Conservation (phyloP, 2,888 invertebrate genomes). For the Polia nebulosa region DNA sequence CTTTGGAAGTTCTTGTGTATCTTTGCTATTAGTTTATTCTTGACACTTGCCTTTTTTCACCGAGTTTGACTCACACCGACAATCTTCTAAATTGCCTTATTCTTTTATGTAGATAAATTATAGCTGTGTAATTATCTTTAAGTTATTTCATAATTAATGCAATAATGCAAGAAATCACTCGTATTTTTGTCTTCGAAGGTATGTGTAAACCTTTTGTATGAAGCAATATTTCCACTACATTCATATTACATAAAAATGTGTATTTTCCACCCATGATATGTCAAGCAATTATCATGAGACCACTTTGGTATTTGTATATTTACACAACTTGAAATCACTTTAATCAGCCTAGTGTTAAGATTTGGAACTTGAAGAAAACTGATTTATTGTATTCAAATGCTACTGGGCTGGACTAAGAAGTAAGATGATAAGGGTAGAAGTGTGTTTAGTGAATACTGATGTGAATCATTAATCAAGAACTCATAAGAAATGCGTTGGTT, state of each 20-base stretch:
- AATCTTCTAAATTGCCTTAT: no score
- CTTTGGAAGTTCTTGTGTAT: slow-evolving; percentile 1
- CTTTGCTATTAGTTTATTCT: not conserved
- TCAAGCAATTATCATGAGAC: slow-evolving; percentile 10
- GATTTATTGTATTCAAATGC: not conserved
- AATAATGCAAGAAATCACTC: no score
- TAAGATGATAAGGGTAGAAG: not conserved
- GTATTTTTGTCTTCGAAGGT: no score
- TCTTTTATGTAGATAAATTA: no score
- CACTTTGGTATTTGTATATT: slow-evolving; percentile 11
- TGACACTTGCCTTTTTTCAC: not conserved
- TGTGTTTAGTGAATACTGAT: not conserved
- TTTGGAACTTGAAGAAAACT: not conserved
- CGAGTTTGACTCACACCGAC: not conserved
- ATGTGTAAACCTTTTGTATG: no score
- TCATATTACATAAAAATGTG: not conserved
- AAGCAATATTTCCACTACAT: slow-evolving; percentile 18
- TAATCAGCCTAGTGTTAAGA: not conserved
- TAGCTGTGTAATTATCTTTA: no score
- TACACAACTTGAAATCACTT: not conserved
- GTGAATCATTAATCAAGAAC: not conserved
- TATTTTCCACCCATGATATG: not conserved
- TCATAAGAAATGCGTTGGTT: not conserved
- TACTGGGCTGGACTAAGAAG: not conserved
- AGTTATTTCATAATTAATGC: no score